Evolutionary conservation across 2,113 vertebrate species (phyloP), one percentile per base, ranked within the genome.

Genomic region (Halichoerus grypus): DNA sequence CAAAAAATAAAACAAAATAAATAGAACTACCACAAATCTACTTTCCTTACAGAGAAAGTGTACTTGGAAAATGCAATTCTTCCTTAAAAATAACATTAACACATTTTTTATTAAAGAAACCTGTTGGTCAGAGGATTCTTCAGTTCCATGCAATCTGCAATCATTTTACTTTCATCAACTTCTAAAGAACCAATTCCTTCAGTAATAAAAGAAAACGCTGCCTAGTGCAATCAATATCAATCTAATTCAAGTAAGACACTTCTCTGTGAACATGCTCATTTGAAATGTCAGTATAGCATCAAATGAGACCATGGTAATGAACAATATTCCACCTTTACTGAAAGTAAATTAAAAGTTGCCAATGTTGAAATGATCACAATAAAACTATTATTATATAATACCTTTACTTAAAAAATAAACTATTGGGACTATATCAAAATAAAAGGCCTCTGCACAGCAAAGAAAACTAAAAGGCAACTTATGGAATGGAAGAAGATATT

Each of bases 1-100:
- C 5, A 90, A 93, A 87, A 93, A 67, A 24, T n/a, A 72, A 88
- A 82, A 93, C 19, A 80, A 81, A 87, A 39, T 19, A 63, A 71
- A 5, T 33, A 42, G 61, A 80, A 79, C 7, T 88, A 72, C 28
- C 11, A 42, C 39, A 89, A 53, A 82, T 91, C 10, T 14, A 67
- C n/a, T 76, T 81, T 82, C 22, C 19, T 63, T 71, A 53, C 22
- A 67, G 7, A 80, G 61, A 77, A 82, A 59, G 63, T 71, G 24
- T 49, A 22, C 13, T 83, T 83, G 31, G 7, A 63, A 96, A 83
- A 46, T 18, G n/a, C 1, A 12, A 67, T 74, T 69, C 24, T 83
- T 77, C 82, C 26, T 77, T 95, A 91, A n/a, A 91, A 93, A 87
- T 4, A 63, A 67, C 3, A 77, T 80, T 31, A 89, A 67, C 11